Conservation (phyloP, 1,140 invertebrate genomes). For the Tetraneura akinire region DNA sequence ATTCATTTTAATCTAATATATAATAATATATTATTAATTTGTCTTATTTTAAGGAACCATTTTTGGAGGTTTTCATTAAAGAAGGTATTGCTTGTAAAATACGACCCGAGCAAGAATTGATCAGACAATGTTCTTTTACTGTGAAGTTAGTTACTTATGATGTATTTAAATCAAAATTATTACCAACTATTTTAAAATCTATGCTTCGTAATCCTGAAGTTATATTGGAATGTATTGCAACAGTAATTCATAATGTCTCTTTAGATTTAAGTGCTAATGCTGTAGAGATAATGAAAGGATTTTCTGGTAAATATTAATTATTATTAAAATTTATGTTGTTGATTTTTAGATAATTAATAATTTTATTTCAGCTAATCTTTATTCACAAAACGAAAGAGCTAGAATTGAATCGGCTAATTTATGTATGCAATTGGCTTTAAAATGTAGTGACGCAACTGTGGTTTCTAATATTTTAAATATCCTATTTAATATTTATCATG, state of each 20-base stretch:
- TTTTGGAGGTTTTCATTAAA: constrained; percentile 78
- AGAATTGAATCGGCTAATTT: constrained; percentile 72
- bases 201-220: constrained; percentile 94
- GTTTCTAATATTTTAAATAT: constrained; percentile 72
- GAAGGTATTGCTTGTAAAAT: constrained; percentile 78
- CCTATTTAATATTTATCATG: constrained; percentile 82
- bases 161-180: constrained; percentile 74
- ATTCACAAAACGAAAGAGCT: constrained; percentile 79
- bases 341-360: constrained; percentile 16
- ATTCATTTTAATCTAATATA: neutral
- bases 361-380: constrained; percentile 67
- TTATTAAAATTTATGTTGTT: no score
- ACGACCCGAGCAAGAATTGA: constrained; percentile 70
- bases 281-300: constrained; percentile 77
- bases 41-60: constrained; percentile 53
- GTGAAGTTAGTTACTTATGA: constrained; percentile 68
- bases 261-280: constrained; percentile 81
- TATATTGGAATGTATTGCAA: constrained; percentile 77
- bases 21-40: neutral
- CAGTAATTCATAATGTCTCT: constrained; percentile 71
- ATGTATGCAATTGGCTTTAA: constrained; percentile 69
- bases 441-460: constrained; percentile 71
- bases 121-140: constrained; percentile 68
- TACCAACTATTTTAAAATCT: constrained; percentile 86
- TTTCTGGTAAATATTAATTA: no score